These are phyloP conservation scores for Urechis unicinctus DNA, from an alignment of 2,888 invertebrate genomes.

Conservation along the genomic window DNA sequence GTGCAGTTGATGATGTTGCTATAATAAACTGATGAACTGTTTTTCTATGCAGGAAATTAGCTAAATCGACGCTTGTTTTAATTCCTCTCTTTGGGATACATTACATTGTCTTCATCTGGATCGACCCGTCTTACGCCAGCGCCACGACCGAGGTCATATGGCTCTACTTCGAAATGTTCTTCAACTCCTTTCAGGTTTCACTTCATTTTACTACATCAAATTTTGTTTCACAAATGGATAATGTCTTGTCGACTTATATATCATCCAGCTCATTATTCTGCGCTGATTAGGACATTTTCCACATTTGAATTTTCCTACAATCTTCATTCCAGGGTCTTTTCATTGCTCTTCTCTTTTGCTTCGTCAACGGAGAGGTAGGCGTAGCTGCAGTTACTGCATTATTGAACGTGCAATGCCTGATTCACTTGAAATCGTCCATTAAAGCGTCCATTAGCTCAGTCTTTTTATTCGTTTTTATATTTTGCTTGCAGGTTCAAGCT, in stretches of 20 bases:
- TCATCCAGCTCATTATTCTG: too few species aligned
- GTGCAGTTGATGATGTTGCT: too few species aligned
- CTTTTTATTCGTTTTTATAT: too few species aligned
- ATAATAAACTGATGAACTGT: neutral
- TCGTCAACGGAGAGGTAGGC: constrained; percentile 66
- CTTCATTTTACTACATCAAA: neutral
- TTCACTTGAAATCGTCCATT: too few species aligned
- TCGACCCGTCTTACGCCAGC: constrained; percentile 50
- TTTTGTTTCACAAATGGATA: too few species aligned
- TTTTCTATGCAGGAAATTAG: constrained; percentile 61
- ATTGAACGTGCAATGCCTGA: too few species aligned
- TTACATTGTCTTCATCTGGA: constrained; percentile 60
- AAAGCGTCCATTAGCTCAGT: too few species aligned
- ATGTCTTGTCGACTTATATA: too few species aligned
- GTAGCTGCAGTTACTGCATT: too few species aligned
- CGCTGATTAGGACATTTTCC: too few species aligned
- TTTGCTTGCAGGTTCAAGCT: constrained; percentile 4
- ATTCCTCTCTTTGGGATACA: constrained; percentile 67
- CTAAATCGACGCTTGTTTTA: constrained; percentile 63
- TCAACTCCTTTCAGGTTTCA: constrained; percentile 65
- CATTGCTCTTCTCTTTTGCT: constrained; percentile 50
- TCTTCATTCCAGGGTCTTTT: neutral
- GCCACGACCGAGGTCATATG: constrained; percentile 55
- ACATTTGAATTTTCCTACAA: neutral
- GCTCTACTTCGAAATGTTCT: constrained; percentile 63